Evolutionary conservation across 1,140 invertebrate genomes (phyloP), one percentile per base, ranked within the genome.

Genomic region (Watersipora subatra): DNA sequence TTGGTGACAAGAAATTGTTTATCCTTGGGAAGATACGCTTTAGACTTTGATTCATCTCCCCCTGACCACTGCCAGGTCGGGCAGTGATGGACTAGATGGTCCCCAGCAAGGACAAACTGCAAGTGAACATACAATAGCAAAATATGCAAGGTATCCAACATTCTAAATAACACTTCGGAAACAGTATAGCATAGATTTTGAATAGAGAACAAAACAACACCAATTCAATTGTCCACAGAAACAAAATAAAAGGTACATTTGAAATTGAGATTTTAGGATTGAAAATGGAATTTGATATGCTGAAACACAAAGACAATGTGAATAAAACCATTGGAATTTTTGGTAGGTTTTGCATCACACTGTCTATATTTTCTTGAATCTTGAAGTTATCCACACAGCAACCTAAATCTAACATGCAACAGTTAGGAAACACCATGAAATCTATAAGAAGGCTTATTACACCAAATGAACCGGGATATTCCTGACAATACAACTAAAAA

Each of bases 21-120:
- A 71, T 96, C 90, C 73, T 87, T 85, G 12, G 93, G 93, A 65
- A 97, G 84, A 82, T 97, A 97, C 2, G 88, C 80, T 76, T 93
- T 80, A 27, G 86, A 81, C 81, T 89, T 90, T 7, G 86, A 82
- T 73, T 93, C 88, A 77, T 97, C 93, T 0, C 92, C 93, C 17
- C 70, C 72, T 1, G 91, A 87, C 97, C 97, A 99, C 73, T 96
- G 91, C 97, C 97, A 99, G 0, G 96, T 98, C 0, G 97, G 96
- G 80, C 95, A 99, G 78, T 98, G 95, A 82, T 99, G 94, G 0
- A 99, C 94, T 24, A 99, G 80, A 78, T 99, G 95, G 80, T 99
- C 97, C 2, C 97, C 97, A 64, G 95, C 95, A 61, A 89, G 91
- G 1, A 98, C 87, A 86, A 97, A 99, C 81, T 97, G 89, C 46